phyloP scores from a whole-genome alignment of 2,113 vertebrate species.

The Ceyx margarethae region DNA sequence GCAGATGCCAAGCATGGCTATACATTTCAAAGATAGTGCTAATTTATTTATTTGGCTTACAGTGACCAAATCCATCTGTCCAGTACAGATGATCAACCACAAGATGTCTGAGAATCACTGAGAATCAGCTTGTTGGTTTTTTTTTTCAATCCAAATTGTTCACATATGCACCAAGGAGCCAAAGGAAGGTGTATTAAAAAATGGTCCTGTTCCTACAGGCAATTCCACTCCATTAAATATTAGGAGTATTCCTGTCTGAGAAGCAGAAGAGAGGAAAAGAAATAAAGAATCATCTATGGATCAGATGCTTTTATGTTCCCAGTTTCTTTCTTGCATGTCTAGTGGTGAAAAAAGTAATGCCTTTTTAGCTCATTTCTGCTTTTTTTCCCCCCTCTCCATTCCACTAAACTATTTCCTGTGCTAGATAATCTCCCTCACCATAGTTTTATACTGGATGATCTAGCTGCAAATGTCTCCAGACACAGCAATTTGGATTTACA shows the following conservation, averaged over 20 bases:
- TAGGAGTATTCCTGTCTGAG: conserved; percentile 45
- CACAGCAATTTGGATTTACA: neutral
- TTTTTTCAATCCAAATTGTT: conserved; percentile 59
- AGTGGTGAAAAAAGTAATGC: neutral
- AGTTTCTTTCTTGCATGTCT: conserved; percentile 36
- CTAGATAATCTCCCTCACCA: neutral
- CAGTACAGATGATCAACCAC: conserved; percentile 53
- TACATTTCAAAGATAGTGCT: conserved; percentile 71
- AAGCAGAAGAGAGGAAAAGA: neutral
- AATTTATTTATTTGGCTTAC: conserved; percentile 75
- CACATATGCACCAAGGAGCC: conserved; percentile 65
- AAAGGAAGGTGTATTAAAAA: conserved; percentile 56
- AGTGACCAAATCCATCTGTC: conserved; percentile 67
- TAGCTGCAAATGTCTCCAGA: neutral
- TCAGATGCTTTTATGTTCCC: neutral
- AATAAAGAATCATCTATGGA: neutral
- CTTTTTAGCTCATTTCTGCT: neutral
- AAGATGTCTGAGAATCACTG: conserved; percentile 32
- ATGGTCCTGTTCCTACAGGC: conserved; percentile 36
- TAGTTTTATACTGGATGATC: neutral
- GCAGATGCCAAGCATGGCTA: conserved; percentile 64
- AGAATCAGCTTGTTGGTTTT: neutral
- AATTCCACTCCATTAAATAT: conserved; percentile 62
- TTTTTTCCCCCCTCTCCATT: neutral
- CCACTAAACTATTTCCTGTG: conserved; percentile 22